Evolutionary conservation across 2,797 vertebrate genomes (phyloP), one percentile per base, ranked within the genome.

Genomic region (Enteromius mattozi): DNA sequence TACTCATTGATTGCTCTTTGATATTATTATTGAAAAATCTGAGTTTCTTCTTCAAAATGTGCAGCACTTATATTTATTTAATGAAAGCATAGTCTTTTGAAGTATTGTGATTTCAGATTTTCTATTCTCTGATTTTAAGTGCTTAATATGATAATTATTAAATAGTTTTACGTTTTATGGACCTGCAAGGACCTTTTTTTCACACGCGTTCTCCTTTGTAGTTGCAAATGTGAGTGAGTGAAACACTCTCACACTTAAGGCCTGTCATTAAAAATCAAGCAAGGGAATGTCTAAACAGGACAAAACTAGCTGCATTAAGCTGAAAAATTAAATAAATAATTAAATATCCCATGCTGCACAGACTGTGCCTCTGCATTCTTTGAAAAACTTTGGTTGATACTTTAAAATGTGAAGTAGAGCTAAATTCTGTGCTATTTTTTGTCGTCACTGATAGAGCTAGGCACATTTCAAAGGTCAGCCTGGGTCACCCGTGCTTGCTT

Each of bases 391-490:
- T 37, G 37, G 16, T 65, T 47, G 51, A 33, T 51, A 30, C 13
- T 47, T 66, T 19, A 75, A 72, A 81, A 81, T 6, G 40, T 13
- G 17, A 24, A 74, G 35, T 17, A 56, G 68, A n/a, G 40, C 51
- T 69, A 83, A 45, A 70, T 75, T 19, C n/a, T 66, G 17, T 75
- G 27, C 56, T 63, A 12, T 42, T 59, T 24, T 70, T 59, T 27
- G 74, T 30, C 12, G 19, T 69, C 49, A 47, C 17, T 78, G 17
- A 84, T 78, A 27, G 49, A n/a, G 65, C 37, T 70, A 56, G 37
- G 61, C 19, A 78, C 82, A 59, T 78, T 78, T 76, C 27, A 78
- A 30, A 33, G 65, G 82, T 70, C 82, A 84, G 37, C 8, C 10
- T 75, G 45, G 59, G 56, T 74, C 42, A 35, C 56, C 42, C 21